Percentiles rank a stretch among this genome's conserved stretches.
Conservation (phyloP, 2,888 invertebrate genomes). For the Plusia festucae region DNA sequence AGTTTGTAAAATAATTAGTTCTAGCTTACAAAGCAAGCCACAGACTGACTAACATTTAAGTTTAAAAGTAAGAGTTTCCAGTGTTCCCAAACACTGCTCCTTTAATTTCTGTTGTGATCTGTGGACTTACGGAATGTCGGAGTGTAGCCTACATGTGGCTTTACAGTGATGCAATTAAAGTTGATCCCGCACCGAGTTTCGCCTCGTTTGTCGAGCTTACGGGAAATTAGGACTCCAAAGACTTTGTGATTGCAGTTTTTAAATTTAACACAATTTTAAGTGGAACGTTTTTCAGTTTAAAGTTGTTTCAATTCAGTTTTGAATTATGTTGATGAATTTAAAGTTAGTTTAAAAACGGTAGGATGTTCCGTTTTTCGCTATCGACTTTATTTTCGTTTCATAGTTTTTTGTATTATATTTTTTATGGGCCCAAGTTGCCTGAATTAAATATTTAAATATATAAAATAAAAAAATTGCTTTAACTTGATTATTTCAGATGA, state of each 20-base stretch:
- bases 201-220: constrained; percentile 15
- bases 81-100: constrained; percentile 14
- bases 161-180: constrained; percentile 39
- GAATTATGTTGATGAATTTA: too few species aligned
- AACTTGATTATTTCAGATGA: too few species aligned
- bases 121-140: constrained; percentile 25
- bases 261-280: neutral
- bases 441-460: too few species aligned
- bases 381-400: too few species aligned
- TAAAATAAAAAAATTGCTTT: too few species aligned
- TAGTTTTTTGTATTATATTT: too few species aligned
- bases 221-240: constrained; percentile 3
- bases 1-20: neutral
- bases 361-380: too few species aligned
- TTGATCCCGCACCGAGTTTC: constrained; percentile 29
- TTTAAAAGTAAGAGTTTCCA: neutral
- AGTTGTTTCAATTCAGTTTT: too few species aligned
- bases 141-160: constrained; percentile 29
- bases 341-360: too few species aligned
- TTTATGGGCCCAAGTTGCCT: too few species aligned
- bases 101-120: constrained; percentile 32
- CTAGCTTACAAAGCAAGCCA: neutral
- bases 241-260: neutral
- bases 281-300: neutral
- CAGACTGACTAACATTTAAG: neutral